Conservation (phyloP, 2,888 invertebrate genomes). For the Polyommatus iphigenia region DNA sequence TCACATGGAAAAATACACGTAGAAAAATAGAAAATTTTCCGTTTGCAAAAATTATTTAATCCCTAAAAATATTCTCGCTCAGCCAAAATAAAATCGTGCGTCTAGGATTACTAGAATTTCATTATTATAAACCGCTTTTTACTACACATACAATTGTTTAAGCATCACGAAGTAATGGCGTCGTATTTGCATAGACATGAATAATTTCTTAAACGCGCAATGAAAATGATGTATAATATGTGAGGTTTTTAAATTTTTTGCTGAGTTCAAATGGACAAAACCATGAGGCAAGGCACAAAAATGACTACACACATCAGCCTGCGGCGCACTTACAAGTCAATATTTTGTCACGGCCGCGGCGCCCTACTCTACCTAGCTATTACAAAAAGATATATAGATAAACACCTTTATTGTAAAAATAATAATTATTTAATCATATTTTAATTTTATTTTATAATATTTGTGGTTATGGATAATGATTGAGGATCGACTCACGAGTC, state of each 20-base stretch:
- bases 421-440: too few relatives aligned
- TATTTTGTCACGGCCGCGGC: too few relatives aligned
- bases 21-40: neutral
- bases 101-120: neutral
- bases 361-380: too few relatives aligned
- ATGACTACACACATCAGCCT: too few relatives aligned
- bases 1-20: neutral
- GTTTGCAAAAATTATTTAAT: neutral
- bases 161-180: neutral
- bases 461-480: too few relatives aligned
- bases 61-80: neutral
- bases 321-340: too few relatives aligned
- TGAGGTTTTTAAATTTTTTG: slow-evolving; percentile 8
- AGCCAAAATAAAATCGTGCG: neutral
- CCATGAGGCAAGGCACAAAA: too few relatives aligned
- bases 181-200: neutral
- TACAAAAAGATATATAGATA: too few relatives aligned
- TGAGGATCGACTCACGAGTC: too few relatives aligned
- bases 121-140: neutral
- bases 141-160: neutral
- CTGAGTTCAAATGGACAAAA: neutral
- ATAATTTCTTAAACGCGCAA: slow-evolving; percentile 8
- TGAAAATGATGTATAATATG: slow-evolving; percentile 3
- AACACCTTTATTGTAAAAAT: too few relatives aligned
- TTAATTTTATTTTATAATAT: too few relatives aligned